A percentile compares a stretch with the other conserved stretches of the same genome.
phyloP scores from a whole-genome alignment of 2,797 vertebrate species.

The Psittacula derbiana region DNA sequence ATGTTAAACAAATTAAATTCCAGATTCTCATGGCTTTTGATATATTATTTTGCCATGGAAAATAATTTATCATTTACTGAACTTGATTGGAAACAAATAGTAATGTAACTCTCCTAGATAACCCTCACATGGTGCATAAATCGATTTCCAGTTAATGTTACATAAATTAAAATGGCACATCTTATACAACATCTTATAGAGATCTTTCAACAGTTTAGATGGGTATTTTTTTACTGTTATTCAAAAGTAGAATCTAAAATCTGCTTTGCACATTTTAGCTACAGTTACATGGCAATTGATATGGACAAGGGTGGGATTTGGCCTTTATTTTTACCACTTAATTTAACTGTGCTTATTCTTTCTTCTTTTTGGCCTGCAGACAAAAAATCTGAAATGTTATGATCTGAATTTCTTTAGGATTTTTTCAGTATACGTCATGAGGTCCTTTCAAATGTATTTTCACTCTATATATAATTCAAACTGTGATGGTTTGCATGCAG shows the following conservation, averaged over 20 bases:
- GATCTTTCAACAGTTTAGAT: neutral
- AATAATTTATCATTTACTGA: neutral
- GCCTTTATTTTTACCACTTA: neutral
- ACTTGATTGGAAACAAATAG: neutral
- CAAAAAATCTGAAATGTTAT: neutral
- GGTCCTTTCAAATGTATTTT: neutral
- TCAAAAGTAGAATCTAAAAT: neutral
- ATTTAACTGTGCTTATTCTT: neutral
- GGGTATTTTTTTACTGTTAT: neutral
- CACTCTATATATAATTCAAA: neutral
- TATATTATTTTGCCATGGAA: slow-evolving; percentile 7
- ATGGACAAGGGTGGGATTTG: neutral
- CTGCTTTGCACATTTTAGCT: neutral
- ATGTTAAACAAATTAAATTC: slow-evolving; percentile 57
- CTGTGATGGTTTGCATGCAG: neutral
- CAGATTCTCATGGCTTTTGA: neutral
- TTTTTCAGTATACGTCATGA: neutral
- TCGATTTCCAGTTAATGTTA: neutral
- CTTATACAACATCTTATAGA: neutral
- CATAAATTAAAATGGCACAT: neutral
- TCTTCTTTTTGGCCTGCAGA: neutral
- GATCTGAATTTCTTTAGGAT: neutral
- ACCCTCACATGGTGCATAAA: neutral
- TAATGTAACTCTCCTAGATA: neutral
- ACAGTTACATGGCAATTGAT: neutral